Evolutionary conservation across 2,888 invertebrate genomes (phyloP).

Genomic region (Adela reaumurella): DNA sequence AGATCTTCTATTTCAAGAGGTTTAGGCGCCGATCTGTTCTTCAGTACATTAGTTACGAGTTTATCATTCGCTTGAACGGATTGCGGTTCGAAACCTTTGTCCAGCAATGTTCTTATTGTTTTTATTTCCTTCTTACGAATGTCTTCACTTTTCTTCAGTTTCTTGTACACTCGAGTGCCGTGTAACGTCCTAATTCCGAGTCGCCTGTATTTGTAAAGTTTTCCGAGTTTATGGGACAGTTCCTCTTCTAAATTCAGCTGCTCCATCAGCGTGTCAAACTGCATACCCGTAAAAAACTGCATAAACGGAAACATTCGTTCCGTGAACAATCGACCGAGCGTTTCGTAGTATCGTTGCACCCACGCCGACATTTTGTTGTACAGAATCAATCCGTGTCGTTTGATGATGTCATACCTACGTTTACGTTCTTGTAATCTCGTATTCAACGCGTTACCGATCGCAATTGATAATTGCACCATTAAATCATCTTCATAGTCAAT

Average conservation of each 20-base stretch:
- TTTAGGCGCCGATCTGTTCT: constrained; percentile 34
- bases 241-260: constrained; percentile 69
- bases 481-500: constrained; percentile 46
- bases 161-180: constrained; percentile 62
- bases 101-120: neutral
- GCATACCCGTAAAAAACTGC: constrained; percentile 68
- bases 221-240: constrained; percentile 58
- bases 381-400: constrained; percentile 76
- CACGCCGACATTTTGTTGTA: constrained; percentile 65
- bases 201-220: constrained; percentile 62
- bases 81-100: no score
- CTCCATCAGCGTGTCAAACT: constrained; percentile 76
- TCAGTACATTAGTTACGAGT: constrained; percentile 8
- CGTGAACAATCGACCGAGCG: constrained; percentile 52
- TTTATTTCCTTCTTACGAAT: constrained; percentile 11
- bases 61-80: no score
- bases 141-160: constrained; percentile 44
- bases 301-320: constrained; percentile 68
- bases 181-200: constrained; percentile 68
- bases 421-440: constrained; percentile 70
- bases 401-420: constrained; percentile 68
- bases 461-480: constrained; percentile 63
- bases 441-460: constrained; percentile 71
- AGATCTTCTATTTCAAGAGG: constrained; percentile 65
- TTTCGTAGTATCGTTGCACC: constrained; percentile 65